A percentile compares a stretch with the other conserved stretches of the same genome.
These are phyloP conservation scores for Holacanthus passer DNA, from an alignment of 2,113 vertebrate genomes.

Conservation along the genomic window DNA sequence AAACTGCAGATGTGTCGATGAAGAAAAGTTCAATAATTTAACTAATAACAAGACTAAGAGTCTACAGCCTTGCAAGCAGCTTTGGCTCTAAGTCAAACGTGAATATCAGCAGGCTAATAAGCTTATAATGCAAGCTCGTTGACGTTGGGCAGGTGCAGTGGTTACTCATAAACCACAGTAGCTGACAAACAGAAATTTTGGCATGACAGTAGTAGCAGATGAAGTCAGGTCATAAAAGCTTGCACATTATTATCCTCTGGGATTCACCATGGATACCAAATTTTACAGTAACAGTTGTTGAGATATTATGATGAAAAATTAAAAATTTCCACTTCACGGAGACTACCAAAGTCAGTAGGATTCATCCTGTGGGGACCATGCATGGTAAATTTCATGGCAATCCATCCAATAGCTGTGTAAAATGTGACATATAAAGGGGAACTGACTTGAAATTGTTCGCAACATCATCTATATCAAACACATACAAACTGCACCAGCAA, in stretches of 20 bases:
- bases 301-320: too few relatives aligned
- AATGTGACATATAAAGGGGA: background rate
- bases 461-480: background rate
- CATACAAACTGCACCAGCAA: background rate
- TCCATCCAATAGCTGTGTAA: too few relatives aligned
- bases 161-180: too few relatives aligned
- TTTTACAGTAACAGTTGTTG: too few relatives aligned
- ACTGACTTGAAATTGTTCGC: background rate
- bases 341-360: background rate
- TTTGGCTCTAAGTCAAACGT: background rate
- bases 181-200: too few relatives aligned
- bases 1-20: background rate
- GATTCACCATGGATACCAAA: too few relatives aligned
- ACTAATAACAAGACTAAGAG: background rate
- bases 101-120: background rate
- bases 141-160: background rate
- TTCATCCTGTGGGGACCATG: background rate
- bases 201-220: background rate
- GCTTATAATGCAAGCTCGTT: background rate
- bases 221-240: too few relatives aligned
- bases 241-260: too few relatives aligned
- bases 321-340: background rate
- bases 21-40: constrained; percentile 20
- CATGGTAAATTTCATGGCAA: background rate
- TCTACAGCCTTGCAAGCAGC: background rate